These are phyloP conservation scores for Dryobota labecula DNA, from an alignment of 2,888 invertebrate genomes.

Conservation along the genomic window DNA sequence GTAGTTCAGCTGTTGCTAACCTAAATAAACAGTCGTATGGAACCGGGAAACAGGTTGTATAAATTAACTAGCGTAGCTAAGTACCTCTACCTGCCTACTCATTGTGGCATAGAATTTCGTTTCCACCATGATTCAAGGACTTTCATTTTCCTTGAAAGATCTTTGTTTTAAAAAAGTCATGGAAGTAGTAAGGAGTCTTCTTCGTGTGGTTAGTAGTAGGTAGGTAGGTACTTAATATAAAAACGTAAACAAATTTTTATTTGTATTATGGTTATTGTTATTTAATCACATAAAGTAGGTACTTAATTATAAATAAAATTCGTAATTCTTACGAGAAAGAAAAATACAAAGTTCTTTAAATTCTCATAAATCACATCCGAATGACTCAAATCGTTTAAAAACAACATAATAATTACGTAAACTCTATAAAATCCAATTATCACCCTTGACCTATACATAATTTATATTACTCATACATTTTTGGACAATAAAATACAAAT, in stretches of 20 bases:
- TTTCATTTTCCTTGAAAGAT: not conserved
- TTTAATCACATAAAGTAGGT: not conserved
- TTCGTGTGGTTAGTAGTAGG: not conserved
- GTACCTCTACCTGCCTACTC: not conserved
- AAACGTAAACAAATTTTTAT: not conserved
- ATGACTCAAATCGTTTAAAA: conserved; percentile 26
- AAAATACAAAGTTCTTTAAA: conserved; percentile 6
- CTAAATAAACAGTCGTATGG: conserved; percentile 57
- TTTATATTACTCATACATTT: conserved; percentile 36
- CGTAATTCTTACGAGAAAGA: not conserved
- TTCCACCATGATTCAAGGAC: not conserved
- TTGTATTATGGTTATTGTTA: not conserved
- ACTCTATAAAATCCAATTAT: conserved; percentile 40
- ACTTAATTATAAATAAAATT: not conserved
- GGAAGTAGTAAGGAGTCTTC: not conserved
- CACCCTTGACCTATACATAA: conserved; percentile 61
- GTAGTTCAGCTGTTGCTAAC: conserved; percentile 38
- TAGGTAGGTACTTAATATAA: not conserved
- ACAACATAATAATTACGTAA: conserved; percentile 26
- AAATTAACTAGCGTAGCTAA: conserved; percentile 28
- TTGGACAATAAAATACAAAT: conserved; percentile 45
- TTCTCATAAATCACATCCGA: conserved; percentile 28
- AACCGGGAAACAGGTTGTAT: conserved; percentile 55
- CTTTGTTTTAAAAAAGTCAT: not conserved
- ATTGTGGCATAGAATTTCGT: conserved; percentile 22